A percentile compares a stretch with the other conserved stretches of the same genome.
These are phyloP conservation scores for Hypsibius dujardini DNA, from an alignment of 1,140 invertebrate genomes.

Conservation along the genomic window DNA sequence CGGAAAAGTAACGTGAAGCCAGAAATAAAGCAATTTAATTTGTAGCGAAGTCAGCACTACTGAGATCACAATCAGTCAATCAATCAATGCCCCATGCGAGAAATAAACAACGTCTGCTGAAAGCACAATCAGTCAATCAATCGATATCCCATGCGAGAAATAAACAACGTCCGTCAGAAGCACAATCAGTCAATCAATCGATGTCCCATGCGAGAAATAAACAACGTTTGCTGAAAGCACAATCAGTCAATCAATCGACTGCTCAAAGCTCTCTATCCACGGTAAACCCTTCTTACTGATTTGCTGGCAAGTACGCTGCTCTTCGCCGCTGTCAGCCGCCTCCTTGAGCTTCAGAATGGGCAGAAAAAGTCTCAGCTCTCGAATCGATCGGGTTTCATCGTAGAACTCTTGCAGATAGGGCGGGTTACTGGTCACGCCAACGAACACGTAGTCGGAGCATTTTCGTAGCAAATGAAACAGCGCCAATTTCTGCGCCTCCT, in stretches of 20 bases:
- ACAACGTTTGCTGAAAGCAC: too few relatives aligned
- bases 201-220: background rate
- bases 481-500: constrained; percentile 56
- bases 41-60: background rate
- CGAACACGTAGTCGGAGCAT: constrained; percentile 59
- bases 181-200: too few relatives aligned
- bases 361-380: constrained; percentile 67
- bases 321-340: constrained; percentile 55
- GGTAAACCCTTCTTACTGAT: background rate
- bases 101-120: too few relatives aligned
- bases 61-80: background rate
- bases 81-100: too few relatives aligned
- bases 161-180: too few relatives aligned
- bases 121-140: too few relatives aligned
- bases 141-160: background rate
- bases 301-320: constrained; percentile 36
- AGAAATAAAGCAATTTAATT: background rate
- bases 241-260: too few relatives aligned
- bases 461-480: constrained; percentile 58
- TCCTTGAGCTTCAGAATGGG: constrained; percentile 62
- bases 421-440: constrained; percentile 53
- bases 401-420: constrained; percentile 60
- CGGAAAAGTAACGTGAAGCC: too few relatives aligned
- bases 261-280: constrained; percentile 1
- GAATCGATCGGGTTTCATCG: constrained; percentile 62